A percentile compares a stretch with the other conserved stretches of the same genome.
phyloP scores from a whole-genome alignment of 2,797 vertebrate species.

The Poeciliopsis paucimaculata region DNA sequence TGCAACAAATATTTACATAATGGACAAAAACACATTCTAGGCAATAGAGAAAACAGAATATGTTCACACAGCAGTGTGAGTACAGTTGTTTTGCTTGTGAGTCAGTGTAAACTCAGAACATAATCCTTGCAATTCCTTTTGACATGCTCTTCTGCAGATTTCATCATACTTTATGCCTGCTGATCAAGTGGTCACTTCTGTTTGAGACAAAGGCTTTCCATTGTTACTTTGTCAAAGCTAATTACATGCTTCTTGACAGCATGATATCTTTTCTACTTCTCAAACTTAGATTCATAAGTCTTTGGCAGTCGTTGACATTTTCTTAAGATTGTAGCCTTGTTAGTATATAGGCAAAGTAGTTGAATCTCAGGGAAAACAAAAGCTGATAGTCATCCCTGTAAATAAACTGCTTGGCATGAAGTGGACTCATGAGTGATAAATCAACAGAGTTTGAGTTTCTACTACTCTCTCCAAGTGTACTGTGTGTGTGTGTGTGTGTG shows the following conservation, averaged over 20 bases:
- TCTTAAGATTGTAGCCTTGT: conserved; percentile 26
- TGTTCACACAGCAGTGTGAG: too few species aligned
- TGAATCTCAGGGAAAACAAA: conserved; percentile 10
- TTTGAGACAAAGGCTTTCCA: conserved; percentile 15
- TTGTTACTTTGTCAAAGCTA: conserved; percentile 9
- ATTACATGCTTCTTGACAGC: conserved; percentile 23
- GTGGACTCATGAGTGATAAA: conserved; percentile 18
- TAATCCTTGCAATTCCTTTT: not conserved
- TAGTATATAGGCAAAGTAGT: not conserved
- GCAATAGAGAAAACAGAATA: too few species aligned
- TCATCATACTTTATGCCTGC: conserved; percentile 13
- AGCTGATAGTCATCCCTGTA: conserved; percentile 13
- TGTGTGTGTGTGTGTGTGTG: conserved; percentile 12
- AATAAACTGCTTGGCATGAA: conserved; percentile 11
- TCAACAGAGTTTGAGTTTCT: conserved; percentile 25
- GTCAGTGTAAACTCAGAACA: not conserved
- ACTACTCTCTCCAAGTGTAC: not conserved
- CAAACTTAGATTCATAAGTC: conserved; percentile 16
- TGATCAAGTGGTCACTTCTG: conserved; percentile 13
- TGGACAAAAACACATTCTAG: too few species aligned
- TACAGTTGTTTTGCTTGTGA: not conserved
- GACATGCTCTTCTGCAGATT: not conserved
- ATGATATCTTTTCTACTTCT: conserved; percentile 20
- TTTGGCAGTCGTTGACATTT: conserved; percentile 10
- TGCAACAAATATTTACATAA: too few species aligned